phyloP scores from a whole-genome alignment of 30 jellyfish, hydroid and myxozoan genomes.

The Aurelia coerulea region DNA sequence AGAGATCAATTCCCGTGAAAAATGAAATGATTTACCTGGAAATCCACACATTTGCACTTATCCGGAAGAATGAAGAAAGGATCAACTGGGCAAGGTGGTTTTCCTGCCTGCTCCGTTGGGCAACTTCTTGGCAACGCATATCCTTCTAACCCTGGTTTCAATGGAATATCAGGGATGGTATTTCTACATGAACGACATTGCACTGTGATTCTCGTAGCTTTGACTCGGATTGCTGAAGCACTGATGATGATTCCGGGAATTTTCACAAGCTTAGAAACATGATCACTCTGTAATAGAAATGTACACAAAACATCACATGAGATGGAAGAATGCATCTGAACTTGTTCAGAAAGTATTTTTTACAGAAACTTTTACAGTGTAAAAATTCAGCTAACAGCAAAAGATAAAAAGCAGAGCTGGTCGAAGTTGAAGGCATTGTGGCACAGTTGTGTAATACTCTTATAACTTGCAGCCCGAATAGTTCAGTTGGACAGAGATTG shows the following conservation, averaged over 20 bases:
- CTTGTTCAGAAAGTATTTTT: no score
- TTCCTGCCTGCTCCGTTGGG: constrained; percentile 96
- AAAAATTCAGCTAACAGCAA: no score
- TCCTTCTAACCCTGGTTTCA: constrained; percentile 98
- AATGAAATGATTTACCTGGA: constrained; percentile 71
- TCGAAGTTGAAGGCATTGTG: no score
- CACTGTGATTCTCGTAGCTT: constrained; percentile 90
- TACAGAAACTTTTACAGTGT: no score
- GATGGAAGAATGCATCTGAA: no score
- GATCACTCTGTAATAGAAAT: constrained; percentile 78
- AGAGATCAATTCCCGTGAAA: neutral
- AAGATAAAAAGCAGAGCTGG: no score
- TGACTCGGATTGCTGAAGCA: constrained; percentile 98
- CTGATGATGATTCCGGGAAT: constrained; percentile 98
- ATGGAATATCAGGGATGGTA: constrained; percentile 87
- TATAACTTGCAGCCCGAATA: no score
- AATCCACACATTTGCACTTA: constrained; percentile 99
- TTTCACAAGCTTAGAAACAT: constrained; percentile 93
- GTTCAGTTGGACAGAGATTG: no score
- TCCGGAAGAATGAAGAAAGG: constrained; percentile 98
- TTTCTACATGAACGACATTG: constrained; percentile 97
- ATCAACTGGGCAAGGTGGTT: constrained; percentile 99
- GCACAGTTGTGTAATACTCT: no score
- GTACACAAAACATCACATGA: neutral
- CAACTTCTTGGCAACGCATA: constrained; percentile 97